Evolutionary conservation across 1,140 invertebrate genomes (phyloP).

Genomic region (Pachyrhynchus sulphureomaculatus): DNA sequence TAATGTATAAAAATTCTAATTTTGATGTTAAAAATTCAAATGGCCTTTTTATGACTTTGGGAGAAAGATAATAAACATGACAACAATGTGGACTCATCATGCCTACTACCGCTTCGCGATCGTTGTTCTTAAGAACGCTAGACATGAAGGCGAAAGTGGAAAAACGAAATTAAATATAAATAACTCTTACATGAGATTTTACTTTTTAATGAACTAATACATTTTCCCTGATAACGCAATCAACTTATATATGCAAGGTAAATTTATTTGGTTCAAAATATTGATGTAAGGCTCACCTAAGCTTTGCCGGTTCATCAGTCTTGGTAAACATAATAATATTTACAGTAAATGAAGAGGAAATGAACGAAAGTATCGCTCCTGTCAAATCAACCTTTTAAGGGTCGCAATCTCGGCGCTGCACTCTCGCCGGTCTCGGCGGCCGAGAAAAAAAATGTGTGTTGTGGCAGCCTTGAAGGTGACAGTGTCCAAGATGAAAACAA

Average conservation of each 20-base stretch:
- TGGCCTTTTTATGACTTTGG: too few relatives aligned
- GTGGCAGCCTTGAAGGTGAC: conserved; percentile 22
- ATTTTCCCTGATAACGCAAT: not conserved
- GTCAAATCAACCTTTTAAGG: not conserved
- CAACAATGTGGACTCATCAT: conserved; percentile 28
- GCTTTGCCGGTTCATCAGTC: conserved; percentile 19
- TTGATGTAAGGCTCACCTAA: conserved; percentile 16
- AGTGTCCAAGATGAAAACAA: conserved; percentile 26
- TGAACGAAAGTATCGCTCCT: not conserved
- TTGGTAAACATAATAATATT: conserved; percentile 19
- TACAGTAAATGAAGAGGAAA: not conserved
- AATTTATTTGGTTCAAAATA: conserved; percentile 6
- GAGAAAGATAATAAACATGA: conserved; percentile 4
- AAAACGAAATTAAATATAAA: conserved; percentile 29
- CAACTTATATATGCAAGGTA: not conserved
- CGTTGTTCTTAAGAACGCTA: conserved; percentile 22
- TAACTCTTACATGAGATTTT: conserved; percentile 18
- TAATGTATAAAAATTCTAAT: too few relatives aligned
- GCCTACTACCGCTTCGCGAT: conserved; percentile 22
- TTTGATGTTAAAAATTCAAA: too few relatives aligned
- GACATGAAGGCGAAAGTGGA: conserved; percentile 31
- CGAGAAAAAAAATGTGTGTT: conserved; percentile 8
- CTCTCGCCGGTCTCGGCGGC: not conserved
- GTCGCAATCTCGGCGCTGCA: conserved; percentile 2
- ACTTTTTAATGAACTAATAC: not conserved